phyloP scores from a whole-genome alignment of 2,113 vertebrate species.

The Oriolus oriolus region DNA sequence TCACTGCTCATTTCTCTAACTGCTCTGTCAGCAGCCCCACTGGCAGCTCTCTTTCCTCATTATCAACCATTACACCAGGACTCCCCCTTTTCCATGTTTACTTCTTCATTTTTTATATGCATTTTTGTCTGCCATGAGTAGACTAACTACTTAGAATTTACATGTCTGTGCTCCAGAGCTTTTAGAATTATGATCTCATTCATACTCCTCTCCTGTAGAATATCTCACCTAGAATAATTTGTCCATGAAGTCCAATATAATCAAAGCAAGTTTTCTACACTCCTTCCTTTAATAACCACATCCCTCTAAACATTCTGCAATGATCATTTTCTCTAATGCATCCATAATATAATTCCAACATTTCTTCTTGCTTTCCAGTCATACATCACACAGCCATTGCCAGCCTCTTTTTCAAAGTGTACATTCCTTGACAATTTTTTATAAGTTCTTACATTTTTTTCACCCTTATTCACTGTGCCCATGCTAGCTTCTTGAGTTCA shows the following conservation, averaged over 20 bases:
- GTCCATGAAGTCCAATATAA: not conserved
- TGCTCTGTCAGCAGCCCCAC: constrained; percentile 21
- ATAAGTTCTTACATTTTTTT: not conserved
- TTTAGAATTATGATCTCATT: not conserved
- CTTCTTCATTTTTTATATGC: not conserved
- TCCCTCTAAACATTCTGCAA: not conserved
- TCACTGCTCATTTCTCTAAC: constrained; percentile 10
- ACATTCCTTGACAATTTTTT: not conserved
- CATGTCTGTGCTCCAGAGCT: not conserved
- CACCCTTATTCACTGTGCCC: not conserved
- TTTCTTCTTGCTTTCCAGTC: not conserved
- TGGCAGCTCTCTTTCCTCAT: not conserved
- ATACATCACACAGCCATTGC: not conserved
- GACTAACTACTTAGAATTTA: not conserved
- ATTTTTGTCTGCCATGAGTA: not conserved
- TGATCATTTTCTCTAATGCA: not conserved
- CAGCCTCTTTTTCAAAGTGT: not conserved
- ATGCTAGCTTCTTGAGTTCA: not conserved
- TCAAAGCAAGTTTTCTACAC: not conserved
- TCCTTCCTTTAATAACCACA: not conserved
- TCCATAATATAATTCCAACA: not conserved
- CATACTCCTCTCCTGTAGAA: not conserved
- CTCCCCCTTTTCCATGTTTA: not conserved
- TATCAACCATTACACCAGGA: not conserved
- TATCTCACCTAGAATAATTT: not conserved